Percentiles rank a stretch among this genome's conserved stretches.
Evolutionary conservation across 1,140 invertebrate species (phyloP).

Genomic region (Drosophila sucinea): DNA sequence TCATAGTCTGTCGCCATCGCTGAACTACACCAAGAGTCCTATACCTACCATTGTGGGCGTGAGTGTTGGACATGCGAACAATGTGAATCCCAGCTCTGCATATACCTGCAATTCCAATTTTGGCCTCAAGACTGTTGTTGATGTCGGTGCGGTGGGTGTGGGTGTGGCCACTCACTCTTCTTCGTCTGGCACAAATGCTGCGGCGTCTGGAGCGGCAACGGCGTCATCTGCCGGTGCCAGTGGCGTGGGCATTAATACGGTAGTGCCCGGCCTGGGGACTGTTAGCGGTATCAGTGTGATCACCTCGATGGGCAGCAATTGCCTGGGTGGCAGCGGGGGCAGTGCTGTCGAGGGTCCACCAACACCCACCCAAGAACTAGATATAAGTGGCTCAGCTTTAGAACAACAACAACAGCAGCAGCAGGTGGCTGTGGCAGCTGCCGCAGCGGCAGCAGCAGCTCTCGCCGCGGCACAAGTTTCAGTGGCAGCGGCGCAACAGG

Average conservation of each 20-base stretch:
- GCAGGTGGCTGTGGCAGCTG: constrained; percentile 44
- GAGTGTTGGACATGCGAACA: constrained; percentile 55
- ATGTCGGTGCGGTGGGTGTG: constrained; percentile 42
- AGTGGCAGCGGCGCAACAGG: constrained; percentile 48
- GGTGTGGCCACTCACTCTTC: constrained; percentile 44
- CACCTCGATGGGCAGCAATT: constrained; percentile 76
- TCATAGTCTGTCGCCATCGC: constrained; percentile 74
- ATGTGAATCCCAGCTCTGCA: constrained; percentile 65
- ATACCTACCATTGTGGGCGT: constrained; percentile 71
- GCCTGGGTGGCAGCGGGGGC: constrained; percentile 49
- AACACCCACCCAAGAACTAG: constrained; percentile 84
- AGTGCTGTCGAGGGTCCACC: constrained; percentile 83
- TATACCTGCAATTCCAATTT: constrained; percentile 74
- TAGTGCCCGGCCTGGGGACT: constrained; percentile 61
- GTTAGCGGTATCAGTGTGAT: constrained; percentile 75
- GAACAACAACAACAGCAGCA: constrained; percentile 79
- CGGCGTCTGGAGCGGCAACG: constrained; percentile 26
- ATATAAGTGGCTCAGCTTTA: constrained; percentile 75
- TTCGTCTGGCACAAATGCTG: constrained; percentile 42
- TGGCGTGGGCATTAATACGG: constrained; percentile 33
- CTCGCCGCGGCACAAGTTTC: constrained; percentile 40
- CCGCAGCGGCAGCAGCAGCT: constrained; percentile 48
- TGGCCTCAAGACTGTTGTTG: constrained; percentile 56
- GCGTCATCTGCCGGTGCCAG: constrained; percentile 36
- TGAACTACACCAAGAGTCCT: constrained; percentile 79